Conservation (phyloP, 2,797 vertebrate genomes). For the Amniataba percoides region DNA sequence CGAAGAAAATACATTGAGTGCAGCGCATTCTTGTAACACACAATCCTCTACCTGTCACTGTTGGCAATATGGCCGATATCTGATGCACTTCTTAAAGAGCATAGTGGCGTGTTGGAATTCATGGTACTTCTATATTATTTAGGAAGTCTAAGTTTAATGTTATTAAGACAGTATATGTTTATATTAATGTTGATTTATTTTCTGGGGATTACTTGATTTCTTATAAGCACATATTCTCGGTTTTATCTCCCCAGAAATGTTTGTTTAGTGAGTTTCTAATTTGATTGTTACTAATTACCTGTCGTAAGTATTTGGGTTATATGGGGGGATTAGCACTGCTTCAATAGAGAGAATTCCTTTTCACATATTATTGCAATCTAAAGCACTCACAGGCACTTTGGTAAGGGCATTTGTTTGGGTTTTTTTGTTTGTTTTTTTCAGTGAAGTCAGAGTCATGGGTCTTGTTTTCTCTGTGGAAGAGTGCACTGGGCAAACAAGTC, state of each 20-base stretch:
- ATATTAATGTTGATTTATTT: slow-evolving; percentile 68
- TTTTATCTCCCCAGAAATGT: slow-evolving; percentile 54
- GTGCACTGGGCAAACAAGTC: slow-evolving; percentile 58
- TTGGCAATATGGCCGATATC: slow-evolving; percentile 63
- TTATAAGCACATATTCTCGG: slow-evolving; percentile 66
- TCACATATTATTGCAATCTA: slow-evolving; percentile 74
- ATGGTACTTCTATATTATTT: slow-evolving; percentile 71
- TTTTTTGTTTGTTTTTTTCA: too few species aligned
- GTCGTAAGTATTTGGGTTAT: slow-evolving; percentile 51
- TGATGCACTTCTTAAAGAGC: slow-evolving; percentile 68
- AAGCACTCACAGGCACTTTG: slow-evolving; percentile 88
- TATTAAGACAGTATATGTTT: slow-evolving; percentile 56
- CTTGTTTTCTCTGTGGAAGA: slow-evolving; percentile 65
- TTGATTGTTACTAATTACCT: slow-evolving; percentile 69
- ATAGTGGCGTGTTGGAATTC: slow-evolving; percentile 56
- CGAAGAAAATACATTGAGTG: slow-evolving; percentile 72
- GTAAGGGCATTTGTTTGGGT: slow-evolving; percentile 55
- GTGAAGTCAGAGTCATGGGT: slow-evolving; percentile 52
- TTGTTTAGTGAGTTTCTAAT: slow-evolving; percentile 55
- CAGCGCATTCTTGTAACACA: slow-evolving; percentile 74
- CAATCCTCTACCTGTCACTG: slow-evolving; percentile 66
- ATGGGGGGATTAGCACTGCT: slow-evolving; percentile 69
- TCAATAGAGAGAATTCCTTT: slow-evolving; percentile 60
- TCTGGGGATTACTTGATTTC: slow-evolving; percentile 58
- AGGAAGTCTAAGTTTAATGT: slow-evolving; percentile 65